Evolutionary conservation across 2,888 invertebrate species (phyloP), one percentile per base, ranked within the genome.

Genomic region (Sacculina carcini): DNA sequence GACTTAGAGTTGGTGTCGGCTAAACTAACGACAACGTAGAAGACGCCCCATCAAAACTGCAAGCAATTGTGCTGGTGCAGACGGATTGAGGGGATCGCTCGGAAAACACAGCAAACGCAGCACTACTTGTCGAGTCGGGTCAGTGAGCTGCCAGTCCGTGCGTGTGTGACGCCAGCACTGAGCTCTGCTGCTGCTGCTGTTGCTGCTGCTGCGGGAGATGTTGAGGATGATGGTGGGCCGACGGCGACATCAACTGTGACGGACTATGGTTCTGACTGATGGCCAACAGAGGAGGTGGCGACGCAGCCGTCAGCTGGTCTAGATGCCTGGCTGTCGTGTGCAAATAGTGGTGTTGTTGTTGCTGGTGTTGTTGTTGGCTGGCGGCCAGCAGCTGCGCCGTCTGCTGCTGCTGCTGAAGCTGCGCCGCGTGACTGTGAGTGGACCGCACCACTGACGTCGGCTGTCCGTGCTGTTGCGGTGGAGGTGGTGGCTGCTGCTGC

Each of bases 401-500:
- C 42, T 24, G 42, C 44, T n/a, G 44, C 16, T 2, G 14, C 44
- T 26, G 44, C 44, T 28, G 44, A 14, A 5, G 34, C 14, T 2
- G 34, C 34, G 2, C n/a, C 34, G 3, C 24, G 12, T 21, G 39
- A 21, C 23, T 16, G 28, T 19, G 44, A 26, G 16, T 16, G 28
- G 12, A 28, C 3, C 29, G 44, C 44, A 9, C 28, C 28, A 5
- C 16, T 19, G 7, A 28, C 44, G 26, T 26, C n/a, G n/a, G 44
- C 26, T 42, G 42, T 14, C 28, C 26, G n/a, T 42, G 42, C n/a
- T 42, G 40, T 6, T 23, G 40, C 26, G n/a, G n/a, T n/a, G n/a
- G n/a, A n/a, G n/a, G n/a, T n/a, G n/a, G n/a, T n/a, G n/a, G 38
- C 34, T 16, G 49, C 50, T 50, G 54, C 50, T 40, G 50, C 50